Evolutionary conservation across 2,888 invertebrate species (phyloP).

Genomic region (Orchesella flavescens): DNA sequence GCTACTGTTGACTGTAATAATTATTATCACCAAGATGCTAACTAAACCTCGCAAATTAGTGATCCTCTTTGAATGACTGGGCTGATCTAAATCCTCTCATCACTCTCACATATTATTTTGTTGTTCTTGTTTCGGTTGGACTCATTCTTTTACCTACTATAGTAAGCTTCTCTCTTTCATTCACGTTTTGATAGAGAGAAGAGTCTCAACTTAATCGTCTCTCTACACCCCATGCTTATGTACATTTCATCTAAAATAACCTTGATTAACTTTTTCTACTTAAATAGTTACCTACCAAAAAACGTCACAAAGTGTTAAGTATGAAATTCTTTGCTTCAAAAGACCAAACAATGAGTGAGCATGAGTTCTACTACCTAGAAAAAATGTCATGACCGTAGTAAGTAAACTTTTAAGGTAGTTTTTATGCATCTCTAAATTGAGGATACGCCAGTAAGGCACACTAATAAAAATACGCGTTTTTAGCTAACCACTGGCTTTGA

Average conservation of each 20-base stretch:
- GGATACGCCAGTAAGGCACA: too few species aligned
- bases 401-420: neutral
- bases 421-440: neutral
- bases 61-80: slow-evolving; percentile 29
- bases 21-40: too few species aligned
- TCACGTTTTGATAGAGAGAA: slow-evolving; percentile 6
- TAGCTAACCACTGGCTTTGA: neutral
- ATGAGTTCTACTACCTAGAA: neutral
- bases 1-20: too few species aligned
- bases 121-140: slow-evolving; percentile 41
- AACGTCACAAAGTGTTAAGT: too few species aligned
- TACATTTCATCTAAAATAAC: too few species aligned
- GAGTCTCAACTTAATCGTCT: slow-evolving; percentile 11
- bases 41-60: neutral
- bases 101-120: too few species aligned
- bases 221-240: too few species aligned
- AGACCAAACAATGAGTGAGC: too few species aligned
- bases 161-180: neutral
- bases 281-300: too few species aligned
- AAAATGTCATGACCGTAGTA: slow-evolving; percentile 31
- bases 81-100: slow-evolving; percentile 12
- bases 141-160: slow-evolving; percentile 1
- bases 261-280: too few species aligned
- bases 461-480: slow-evolving; percentile 12
- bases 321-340: too few species aligned